Conservation (phyloP, 2,888 invertebrate genomes). For the Esperia sulphurella region DNA sequence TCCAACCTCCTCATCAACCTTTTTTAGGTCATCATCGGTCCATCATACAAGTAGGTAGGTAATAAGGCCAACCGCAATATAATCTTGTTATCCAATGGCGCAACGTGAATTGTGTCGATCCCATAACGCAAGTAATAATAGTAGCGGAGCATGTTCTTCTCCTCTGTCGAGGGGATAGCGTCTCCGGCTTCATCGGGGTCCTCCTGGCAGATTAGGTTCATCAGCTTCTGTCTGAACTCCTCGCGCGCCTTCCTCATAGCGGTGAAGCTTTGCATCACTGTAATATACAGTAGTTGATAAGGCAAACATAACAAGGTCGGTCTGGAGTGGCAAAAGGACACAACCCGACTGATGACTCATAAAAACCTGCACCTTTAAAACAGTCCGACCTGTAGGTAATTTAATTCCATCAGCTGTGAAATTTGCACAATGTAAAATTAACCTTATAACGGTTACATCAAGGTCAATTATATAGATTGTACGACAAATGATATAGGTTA, state of each 20-base stretch:
- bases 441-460: neutral
- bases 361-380: no score
- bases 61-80: conserved; percentile 81
- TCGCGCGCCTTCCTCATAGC: conserved; percentile 86
- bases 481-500: no score
- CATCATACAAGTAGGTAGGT: no score
- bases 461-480: neutral
- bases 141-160: conserved; percentile 87
- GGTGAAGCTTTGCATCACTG: conserved; percentile 83
- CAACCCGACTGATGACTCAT: no score
- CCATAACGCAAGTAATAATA: conserved; percentile 95
- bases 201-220: conserved; percentile 84
- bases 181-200: conserved; percentile 59
- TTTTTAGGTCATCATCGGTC: no score
- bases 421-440: no score
- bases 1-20: no score
- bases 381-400: no score
- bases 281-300: neutral
- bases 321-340: no score
- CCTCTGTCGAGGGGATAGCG: conserved; percentile 79
- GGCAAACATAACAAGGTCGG: no score
- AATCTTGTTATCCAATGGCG: conserved; percentile 87
- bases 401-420: no score
- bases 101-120: conserved; percentile 93
- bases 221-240: conserved; percentile 88